These are phyloP conservation scores for Brachionus plicatilis DNA, from an alignment of 1,140 invertebrate genomes.

Conservation along the genomic window DNA sequence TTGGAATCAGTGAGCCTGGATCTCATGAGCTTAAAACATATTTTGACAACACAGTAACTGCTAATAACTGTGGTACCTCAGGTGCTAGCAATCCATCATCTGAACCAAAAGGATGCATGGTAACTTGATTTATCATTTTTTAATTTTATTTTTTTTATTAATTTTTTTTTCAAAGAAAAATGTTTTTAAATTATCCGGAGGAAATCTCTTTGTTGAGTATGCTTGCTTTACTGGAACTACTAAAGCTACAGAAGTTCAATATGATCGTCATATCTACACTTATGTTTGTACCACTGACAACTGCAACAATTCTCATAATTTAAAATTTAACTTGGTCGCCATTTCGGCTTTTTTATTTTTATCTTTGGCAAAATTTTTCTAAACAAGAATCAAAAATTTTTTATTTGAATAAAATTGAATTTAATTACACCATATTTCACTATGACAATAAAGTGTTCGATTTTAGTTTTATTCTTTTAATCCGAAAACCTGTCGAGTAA, in stretches of 20 bases:
- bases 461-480: too few species aligned
- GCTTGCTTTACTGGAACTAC: background rate
- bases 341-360: background rate
- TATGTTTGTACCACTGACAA: background rate
- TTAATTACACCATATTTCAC: too few species aligned
- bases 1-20: background rate
- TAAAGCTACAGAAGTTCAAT: background rate
- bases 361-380: background rate
- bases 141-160: background rate
- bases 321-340: background rate
- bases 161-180: background rate
- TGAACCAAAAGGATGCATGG: background rate
- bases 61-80: background rate
- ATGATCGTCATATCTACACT: background rate
- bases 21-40: background rate
- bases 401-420: too few species aligned
- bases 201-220: background rate
- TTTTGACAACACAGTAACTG: background rate
- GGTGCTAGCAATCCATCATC: background rate
- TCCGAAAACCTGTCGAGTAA: too few species aligned
- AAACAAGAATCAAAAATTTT: too few species aligned
- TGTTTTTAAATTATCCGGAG: background rate
- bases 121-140: too few species aligned
- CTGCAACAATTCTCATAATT: background rate
- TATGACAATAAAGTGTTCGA: too few species aligned